Evolutionary conservation across 2,113 vertebrate species (phyloP).

Genomic region (Sturnus vulgaris): DNA sequence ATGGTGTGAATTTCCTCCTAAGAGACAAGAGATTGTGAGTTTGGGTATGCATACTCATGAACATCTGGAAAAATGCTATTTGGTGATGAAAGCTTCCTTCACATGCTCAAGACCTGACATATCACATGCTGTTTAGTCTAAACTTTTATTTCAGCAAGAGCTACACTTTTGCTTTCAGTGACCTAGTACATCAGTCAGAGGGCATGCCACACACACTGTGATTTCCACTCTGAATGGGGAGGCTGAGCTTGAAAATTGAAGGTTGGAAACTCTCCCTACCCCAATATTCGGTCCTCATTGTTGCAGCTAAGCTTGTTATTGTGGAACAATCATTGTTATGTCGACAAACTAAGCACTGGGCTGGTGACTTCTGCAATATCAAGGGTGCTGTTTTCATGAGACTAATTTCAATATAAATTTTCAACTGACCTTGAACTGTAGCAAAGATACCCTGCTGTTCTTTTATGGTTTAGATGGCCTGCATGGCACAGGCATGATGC

Average conservation of each 20-base stretch:
- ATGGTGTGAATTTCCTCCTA: neutral
- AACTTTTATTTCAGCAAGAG: slow-evolving; percentile 25
- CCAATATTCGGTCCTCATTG: neutral
- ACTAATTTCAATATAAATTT: neutral
- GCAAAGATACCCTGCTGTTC: neutral
- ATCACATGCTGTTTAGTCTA: slow-evolving; percentile 13
- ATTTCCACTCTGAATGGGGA: neutral
- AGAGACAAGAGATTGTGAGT: neutral
- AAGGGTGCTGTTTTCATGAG: neutral
- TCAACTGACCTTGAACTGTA: neutral
- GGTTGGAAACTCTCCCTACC: neutral
- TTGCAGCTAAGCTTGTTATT: neutral
- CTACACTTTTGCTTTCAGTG: slow-evolving; percentile 8
- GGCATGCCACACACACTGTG: neutral
- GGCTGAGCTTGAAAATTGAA: neutral
- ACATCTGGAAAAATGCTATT: neutral
- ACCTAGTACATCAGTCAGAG: neutral
- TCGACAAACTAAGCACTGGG: neutral
- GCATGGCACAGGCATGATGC: neutral
- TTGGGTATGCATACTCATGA: neutral
- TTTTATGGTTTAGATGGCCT: neutral
- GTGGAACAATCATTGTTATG: neutral
- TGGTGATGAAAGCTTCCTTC: slow-evolving; percentile 38
- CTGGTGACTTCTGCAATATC: neutral
- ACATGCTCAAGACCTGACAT: neutral